phyloP scores from a whole-genome alignment of 2,797 vertebrate species.

The Pteronotus mesoamericanus region DNA sequence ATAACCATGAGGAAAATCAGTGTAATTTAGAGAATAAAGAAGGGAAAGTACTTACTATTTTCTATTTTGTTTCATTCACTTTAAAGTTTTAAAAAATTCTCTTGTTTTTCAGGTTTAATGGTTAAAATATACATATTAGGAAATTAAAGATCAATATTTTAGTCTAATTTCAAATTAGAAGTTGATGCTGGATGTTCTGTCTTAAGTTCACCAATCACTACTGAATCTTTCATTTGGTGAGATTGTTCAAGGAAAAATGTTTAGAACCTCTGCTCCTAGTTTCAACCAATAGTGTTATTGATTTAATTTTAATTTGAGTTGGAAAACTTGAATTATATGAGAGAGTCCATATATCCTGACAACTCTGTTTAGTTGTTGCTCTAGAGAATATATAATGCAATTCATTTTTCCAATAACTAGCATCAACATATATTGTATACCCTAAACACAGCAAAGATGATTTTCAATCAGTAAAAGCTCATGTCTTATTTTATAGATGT shows the following conservation, averaged over 20 bases:
- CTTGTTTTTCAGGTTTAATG: neutral
- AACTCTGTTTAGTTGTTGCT: neutral
- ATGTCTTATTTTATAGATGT: neutral
- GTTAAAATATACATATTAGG: neutral
- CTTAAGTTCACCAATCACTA: neutral
- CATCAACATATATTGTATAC: neutral
- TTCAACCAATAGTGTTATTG: neutral
- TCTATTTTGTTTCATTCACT: neutral
- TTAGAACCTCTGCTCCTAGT: neutral
- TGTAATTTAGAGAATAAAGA: neutral
- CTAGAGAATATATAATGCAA: neutral
- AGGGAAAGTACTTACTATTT: neutral
- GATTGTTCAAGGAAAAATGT: neutral
- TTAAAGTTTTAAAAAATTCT: neutral
- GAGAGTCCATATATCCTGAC: neutral
- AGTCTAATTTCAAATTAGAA: neutral
- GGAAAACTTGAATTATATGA: constrained; percentile 11
- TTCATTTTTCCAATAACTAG: neutral
- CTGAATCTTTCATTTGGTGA: neutral
- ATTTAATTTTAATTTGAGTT: constrained; percentile 11
- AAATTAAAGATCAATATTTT: neutral
- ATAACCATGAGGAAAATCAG: neutral
- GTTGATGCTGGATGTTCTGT: neutral
- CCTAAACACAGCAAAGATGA: neutral
- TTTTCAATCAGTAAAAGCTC: neutral